A percentile compares a stretch with the other conserved stretches of the same genome.
Evolutionary conservation across 2,888 invertebrate genomes (phyloP).

Genomic region (Altica lythri): DNA sequence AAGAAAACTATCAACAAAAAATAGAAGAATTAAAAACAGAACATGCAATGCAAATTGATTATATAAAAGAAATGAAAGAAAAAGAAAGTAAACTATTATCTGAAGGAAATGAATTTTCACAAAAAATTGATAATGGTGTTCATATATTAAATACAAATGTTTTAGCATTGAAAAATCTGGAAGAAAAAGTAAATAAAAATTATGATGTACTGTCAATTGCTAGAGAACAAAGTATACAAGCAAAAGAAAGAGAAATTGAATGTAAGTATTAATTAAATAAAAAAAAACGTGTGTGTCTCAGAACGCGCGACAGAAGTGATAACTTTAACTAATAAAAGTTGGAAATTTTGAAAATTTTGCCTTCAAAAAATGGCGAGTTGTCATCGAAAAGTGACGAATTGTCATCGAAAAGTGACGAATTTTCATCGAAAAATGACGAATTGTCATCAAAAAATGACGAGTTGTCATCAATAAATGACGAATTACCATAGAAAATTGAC

Average conservation of each 20-base stretch:
- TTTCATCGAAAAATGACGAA: background rate
- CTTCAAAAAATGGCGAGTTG: too few relatives aligned
- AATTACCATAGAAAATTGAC: too few relatives aligned
- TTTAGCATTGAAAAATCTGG: slow-evolving; percentile 57
- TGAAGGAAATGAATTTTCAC: slow-evolving; percentile 60
- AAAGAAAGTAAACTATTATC: slow-evolving; percentile 60
- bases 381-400: too few relatives aligned
- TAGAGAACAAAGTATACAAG: slow-evolving; percentile 59
- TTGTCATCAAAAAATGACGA: background rate
- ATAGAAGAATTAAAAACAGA: slow-evolving; percentile 60
- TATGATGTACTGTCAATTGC: slow-evolving; percentile 57
- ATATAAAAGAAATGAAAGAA: slow-evolving; percentile 63
- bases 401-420: background rate
- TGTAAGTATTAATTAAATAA: slow-evolving; percentile 57
- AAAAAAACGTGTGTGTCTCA: too few relatives aligned
- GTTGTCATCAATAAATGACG: too few relatives aligned
- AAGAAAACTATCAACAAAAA: slow-evolving; percentile 60
- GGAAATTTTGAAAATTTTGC: too few relatives aligned
- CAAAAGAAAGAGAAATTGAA: slow-evolving; percentile 63
- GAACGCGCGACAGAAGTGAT: too few relatives aligned
- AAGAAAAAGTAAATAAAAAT: slow-evolving; percentile 59
- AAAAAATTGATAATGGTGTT: slow-evolving; percentile 60
- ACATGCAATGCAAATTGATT: slow-evolving; percentile 63
- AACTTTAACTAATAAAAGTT: too few relatives aligned
- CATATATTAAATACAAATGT: slow-evolving; percentile 60